These are phyloP conservation scores for Brachirus orientalis DNA, from an alignment of 2,113 vertebrate genomes.

Conservation along the genomic window DNA sequence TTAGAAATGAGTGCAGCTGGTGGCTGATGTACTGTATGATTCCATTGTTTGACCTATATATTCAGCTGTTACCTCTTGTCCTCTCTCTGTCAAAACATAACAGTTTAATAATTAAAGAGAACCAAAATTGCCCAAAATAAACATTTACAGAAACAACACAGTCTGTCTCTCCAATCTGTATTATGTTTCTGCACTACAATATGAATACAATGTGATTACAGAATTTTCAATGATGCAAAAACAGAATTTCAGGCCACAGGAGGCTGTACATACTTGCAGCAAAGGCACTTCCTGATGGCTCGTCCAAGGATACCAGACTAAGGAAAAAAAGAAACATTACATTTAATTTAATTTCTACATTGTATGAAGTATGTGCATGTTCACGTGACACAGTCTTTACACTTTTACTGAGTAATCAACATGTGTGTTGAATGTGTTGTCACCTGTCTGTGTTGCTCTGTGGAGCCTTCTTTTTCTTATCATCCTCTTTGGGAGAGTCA, in stretches of 20 bases:
- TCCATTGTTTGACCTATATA: too few species aligned
- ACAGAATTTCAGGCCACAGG: too few species aligned
- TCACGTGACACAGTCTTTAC: too few species aligned
- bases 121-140: too few species aligned
- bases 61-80: too few species aligned
- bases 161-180: too few species aligned
- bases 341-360: not conserved
- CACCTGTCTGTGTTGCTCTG: conserved; percentile 79
- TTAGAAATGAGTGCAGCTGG: too few species aligned
- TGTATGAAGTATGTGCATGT: not conserved
- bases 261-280: conserved; percentile 77
- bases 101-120: too few species aligned
- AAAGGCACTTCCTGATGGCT: conserved; percentile 49
- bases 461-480: conserved; percentile 57
- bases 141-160: too few species aligned
- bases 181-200: conserved; percentile 17
- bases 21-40: too few species aligned
- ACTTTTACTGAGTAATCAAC: not conserved
- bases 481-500: conserved; percentile 61
- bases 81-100: too few species aligned
- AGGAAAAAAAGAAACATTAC: not conserved
- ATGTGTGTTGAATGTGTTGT: conserved; percentile 26
- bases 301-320: conserved; percentile 83
- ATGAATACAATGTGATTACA: not conserved
- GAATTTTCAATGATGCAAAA: too few species aligned